Evolutionary conservation across 1,140 invertebrate genomes (phyloP), one percentile per base, ranked within the genome.

Genomic region (Brachionus paranguensis): DNA sequence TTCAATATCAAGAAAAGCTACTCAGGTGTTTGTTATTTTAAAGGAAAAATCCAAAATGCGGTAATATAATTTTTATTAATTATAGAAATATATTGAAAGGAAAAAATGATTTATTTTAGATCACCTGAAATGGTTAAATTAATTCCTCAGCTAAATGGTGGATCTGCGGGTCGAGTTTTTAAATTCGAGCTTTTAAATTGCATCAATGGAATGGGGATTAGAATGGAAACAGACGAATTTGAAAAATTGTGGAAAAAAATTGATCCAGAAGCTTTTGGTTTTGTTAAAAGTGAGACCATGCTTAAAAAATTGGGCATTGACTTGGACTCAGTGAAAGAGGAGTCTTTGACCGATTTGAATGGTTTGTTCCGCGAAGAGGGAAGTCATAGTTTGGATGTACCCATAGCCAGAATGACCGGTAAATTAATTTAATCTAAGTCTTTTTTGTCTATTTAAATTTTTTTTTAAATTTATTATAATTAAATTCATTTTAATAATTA

Each of bases 231-330:
- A 45, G 78, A 84, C 4, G 89, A 89, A 84, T 89, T 88, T 85
- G 88, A 89, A 11, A 89, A 88, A 86, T 86, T 89, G 3, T 89
- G 88, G 88, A 78, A 85, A 70, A 89, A 86, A 70, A 72, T 70
- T 17, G 65, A 84, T 55, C 47, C 24, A 41, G 78, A 64, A 20
- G 43, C 24, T 4, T 29, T 55, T 37, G 78, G 78, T n/a, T 81
- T 64, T 81, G 78, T 81, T 7, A 45, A 60, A 11, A 68, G 53
- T 24, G 78, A 81, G 27, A 14, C 12, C 0, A 37, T 81, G 5
- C 24, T 81, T 5, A 81, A 81, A 68, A 37, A 55, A 3, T 29
- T 81, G 3, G 78, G 78, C n/a, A 76, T 76, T 5, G 78, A 64
- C 10, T 64, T 81, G 24, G 78, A 81, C 11, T 37, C n/a, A 5